Base-by-base conservation (phyloP, 2,797 vertebrate species). In the Oryzias sinensis region DNA sequence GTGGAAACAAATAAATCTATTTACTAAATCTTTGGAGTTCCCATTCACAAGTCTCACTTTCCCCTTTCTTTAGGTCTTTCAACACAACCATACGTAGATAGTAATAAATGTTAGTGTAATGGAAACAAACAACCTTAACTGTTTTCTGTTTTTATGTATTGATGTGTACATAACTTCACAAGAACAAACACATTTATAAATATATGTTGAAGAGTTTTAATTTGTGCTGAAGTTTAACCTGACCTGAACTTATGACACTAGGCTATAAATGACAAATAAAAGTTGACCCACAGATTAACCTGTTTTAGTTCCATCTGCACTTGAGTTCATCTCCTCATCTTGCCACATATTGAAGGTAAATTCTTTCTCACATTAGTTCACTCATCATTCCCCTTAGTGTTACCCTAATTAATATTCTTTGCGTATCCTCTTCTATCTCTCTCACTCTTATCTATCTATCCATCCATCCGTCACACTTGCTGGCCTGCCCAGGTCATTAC, bases 401-500 rank as follows among this genome's bases (percentile, higher is more conserved):
- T 69, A 65, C 59, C 62, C 76, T 74, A 80, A 76, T 84, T 82
- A 85, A 72, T 56, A 67, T 25, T 57, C 51, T 70, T 62, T 65
- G 46, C 51, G 55, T 81, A 72, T 73, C 72, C 73, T 53, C 47
- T 62, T 71, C 20, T 22, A 22, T 22, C 50, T 76, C 59, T 63
- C 44, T 57, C 59, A 59, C 65, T 59, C 64, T 63, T 57, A 66
- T 59, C 57, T 25, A 67, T 77, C 62, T 51, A 63, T 69, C 72
- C 59, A 69, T 72, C 70, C 71, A 84, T 87, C 77, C 72, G 72
- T 87, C 74, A 83, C 65, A 74, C 68, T 72, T 5, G 72, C 78
- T 76, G 71, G 68, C 70, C 80, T 70, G 80, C 82, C 81, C 84
- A 84, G 87, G 87, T 88, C 87, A 89, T 90, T 89, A 89, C 77